Evolutionary conservation across 1,140 invertebrate species (phyloP).

Genomic region (Drosophila kepulauana): DNA sequence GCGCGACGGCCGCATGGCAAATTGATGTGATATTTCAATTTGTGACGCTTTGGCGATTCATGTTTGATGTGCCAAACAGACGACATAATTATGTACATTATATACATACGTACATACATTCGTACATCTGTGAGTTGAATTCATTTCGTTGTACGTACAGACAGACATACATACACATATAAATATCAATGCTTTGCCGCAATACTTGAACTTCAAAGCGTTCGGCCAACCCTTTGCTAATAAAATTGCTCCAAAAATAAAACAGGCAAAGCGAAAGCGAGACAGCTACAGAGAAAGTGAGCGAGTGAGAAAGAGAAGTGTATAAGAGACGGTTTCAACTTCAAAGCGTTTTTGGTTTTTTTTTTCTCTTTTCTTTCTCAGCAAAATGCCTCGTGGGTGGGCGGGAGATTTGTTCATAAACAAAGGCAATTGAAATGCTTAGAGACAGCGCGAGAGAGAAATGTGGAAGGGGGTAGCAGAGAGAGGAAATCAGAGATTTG

Average conservation of each 20-base stretch:
- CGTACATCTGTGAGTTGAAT: background rate
- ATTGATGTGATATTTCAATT: slow-evolving; percentile 82
- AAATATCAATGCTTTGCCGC: slow-evolving; percentile 62
- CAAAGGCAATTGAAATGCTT: slow-evolving; percentile 79
- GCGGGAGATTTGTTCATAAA: slow-evolving; percentile 56
- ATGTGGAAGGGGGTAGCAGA: background rate
- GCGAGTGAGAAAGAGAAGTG: background rate
- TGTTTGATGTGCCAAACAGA: slow-evolving; percentile 33
- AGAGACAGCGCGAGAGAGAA: slow-evolving; percentile 6
- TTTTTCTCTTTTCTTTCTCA: slow-evolving; percentile 20
- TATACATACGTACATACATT: background rate
- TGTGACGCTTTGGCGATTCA: slow-evolving; percentile 64
- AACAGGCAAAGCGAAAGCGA: slow-evolving; percentile 27
- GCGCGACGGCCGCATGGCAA: slow-evolving; percentile 77
- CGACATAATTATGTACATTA: slow-evolving; percentile 15
- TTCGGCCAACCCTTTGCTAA: slow-evolving; percentile 70
- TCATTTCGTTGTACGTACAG: background rate
- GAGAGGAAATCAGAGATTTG: slow-evolving; percentile 24
- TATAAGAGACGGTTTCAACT: slow-evolving; percentile 50
- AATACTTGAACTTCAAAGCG: slow-evolving; percentile 80
- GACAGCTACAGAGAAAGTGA: background rate
- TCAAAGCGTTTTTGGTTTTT: slow-evolving; percentile 56
- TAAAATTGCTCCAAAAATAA: slow-evolving; percentile 79
- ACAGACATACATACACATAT: slow-evolving; percentile 10
- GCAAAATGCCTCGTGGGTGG: slow-evolving; percentile 16